These are phyloP conservation scores for Triplophysa rosa DNA, from an alignment of 2,113 vertebrate species.

Conservation along the genomic window DNA sequence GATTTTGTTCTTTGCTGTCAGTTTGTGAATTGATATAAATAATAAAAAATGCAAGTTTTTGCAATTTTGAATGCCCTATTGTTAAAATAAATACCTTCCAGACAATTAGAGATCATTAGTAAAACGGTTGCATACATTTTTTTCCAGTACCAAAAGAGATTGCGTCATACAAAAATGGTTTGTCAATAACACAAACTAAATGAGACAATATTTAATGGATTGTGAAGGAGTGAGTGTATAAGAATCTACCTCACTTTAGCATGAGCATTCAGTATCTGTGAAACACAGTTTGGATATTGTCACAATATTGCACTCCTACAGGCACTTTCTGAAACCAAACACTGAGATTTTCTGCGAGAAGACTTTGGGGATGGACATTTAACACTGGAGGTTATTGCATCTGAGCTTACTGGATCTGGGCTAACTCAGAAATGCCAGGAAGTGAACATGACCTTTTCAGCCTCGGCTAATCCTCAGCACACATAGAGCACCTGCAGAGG, in stretches of 20 bases:
- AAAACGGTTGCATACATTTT: neutral
- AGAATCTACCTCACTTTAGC: neutral
- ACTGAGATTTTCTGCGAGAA: neutral
- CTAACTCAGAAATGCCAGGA: conserved; percentile 28
- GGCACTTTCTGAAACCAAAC: conserved; percentile 3
- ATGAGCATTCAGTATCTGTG: neutral
- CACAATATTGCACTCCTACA: conserved; percentile 10
- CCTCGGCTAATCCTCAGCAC: conserved; percentile 29
- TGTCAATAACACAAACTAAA: conserved; percentile 5
- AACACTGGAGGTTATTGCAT: conserved; percentile 30
- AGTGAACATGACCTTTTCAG: conserved; percentile 35
- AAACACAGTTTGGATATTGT: neutral
- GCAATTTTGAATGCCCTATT: neutral
- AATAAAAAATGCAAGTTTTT: neutral
- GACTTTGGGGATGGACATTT: conserved; percentile 18
- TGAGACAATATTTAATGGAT: neutral
- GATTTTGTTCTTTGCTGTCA: neutral
- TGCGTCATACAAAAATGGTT: neutral
- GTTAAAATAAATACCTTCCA: neutral
- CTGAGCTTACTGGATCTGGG: conserved; percentile 29
- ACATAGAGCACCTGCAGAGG: conserved; percentile 23
- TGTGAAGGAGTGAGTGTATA: neutral
- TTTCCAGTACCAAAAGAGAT: neutral
- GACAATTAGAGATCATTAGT: neutral
- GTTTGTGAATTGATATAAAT: conserved; percentile 8